A percentile compares a stretch with the other conserved stretches of the same genome.
phyloP scores from a whole-genome alignment of 92 coral and sea anemone species.

The Heliopora coerulea region DNA sequence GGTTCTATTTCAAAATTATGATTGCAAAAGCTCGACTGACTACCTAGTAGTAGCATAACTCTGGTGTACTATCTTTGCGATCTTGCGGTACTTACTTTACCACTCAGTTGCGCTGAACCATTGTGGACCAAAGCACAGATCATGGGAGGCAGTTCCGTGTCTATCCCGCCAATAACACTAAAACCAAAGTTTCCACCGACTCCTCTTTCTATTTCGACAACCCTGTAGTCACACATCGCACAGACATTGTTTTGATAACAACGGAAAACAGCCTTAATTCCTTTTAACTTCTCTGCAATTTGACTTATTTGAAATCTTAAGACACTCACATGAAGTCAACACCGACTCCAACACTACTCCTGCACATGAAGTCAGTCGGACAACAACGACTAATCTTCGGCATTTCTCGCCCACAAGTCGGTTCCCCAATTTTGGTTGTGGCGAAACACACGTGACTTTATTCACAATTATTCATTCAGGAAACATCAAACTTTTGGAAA shows the following conservation, averaged over 20 bases:
- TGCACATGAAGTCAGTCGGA: too few species aligned
- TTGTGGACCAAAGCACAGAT: conserved; percentile 94
- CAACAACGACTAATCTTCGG: too few species aligned
- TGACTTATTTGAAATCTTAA: too few species aligned
- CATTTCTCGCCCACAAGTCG: too few species aligned
- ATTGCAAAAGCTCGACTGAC: neutral
- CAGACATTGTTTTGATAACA: conserved; percentile 32
- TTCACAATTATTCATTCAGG: too few species aligned
- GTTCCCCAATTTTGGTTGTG: too few species aligned
- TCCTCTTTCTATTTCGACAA: conserved; percentile 85
- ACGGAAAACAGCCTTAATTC: neutral
- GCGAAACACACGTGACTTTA: too few species aligned
- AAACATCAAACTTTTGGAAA: too few species aligned
- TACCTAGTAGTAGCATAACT: neutral
- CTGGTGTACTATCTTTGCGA: neutral
- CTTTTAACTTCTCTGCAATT: too few species aligned
- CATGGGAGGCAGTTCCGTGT: conserved; percentile 98
- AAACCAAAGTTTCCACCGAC: conserved; percentile 97
- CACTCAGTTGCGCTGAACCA: conserved; percentile 93
- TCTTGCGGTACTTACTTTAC: conserved; percentile 60
- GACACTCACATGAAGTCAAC: too few species aligned
- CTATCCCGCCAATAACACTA: conserved; percentile 97
- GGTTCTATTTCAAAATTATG: neutral
- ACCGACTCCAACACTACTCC: too few species aligned
- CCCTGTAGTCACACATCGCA: conserved; percentile 47